These are phyloP conservation scores for Hemicrepidius hirtus DNA, from an alignment of 2,888 invertebrate species.

Conservation along the genomic window DNA sequence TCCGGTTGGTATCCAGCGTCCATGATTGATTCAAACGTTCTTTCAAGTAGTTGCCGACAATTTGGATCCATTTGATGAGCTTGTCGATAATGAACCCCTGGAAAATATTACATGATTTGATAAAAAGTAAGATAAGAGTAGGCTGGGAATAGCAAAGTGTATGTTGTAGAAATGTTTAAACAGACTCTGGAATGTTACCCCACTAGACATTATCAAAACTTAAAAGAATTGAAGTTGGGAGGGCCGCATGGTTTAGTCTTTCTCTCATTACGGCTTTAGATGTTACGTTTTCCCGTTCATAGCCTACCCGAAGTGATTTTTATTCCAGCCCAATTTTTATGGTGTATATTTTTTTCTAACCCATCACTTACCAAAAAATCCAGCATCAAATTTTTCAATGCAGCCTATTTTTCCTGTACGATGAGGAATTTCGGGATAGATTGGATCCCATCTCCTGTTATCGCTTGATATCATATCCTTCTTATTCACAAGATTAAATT, in stretches of 20 bases:
- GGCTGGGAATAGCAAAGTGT: no score
- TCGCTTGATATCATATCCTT: slow-evolving; percentile 90
- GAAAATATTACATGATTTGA: no score
- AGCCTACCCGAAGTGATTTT: no score
- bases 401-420: slow-evolving; percentile 80
- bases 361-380: slow-evolving; percentile 74
- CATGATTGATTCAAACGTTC: slow-evolving; percentile 75
- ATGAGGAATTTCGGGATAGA: slow-evolving; percentile 75
- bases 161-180: no score
- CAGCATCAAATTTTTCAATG: slow-evolving; percentile 74
- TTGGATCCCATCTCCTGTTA: slow-evolving; percentile 83
- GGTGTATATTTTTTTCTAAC: no score
- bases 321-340: neutral
- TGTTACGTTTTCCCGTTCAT: no score
- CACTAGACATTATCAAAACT: no score
- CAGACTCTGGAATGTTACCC: no score
- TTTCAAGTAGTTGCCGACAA: slow-evolving; percentile 65
- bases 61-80: slow-evolving; percentile 74
- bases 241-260: no score
- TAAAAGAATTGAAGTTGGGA: no score
- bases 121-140: no score
- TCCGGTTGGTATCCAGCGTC: slow-evolving; percentile 81
- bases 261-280: no score
- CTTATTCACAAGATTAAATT: slow-evolving; percentile 82
- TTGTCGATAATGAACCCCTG: slow-evolving; percentile 80